These are phyloP conservation scores for Lates japonicus DNA, from an alignment of 2,797 vertebrate species.

Conservation along the genomic window DNA sequence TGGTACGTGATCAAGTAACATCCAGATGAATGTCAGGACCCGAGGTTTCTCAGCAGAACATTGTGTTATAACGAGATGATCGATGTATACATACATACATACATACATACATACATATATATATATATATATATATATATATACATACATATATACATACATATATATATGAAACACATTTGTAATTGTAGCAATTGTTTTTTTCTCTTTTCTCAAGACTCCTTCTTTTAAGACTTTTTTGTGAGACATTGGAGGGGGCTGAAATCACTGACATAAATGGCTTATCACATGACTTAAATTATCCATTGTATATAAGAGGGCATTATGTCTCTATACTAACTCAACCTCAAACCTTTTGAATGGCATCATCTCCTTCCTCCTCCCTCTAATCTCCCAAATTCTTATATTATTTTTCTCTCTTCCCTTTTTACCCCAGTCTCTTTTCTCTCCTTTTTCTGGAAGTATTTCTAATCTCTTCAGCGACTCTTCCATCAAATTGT, in stretches of 20 bases:
- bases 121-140: no score
- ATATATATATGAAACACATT: no score
- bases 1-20: no score
- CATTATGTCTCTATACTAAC: neutral
- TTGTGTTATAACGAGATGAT: no score
- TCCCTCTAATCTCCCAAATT: slow-evolving; percentile 50
- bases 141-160: no score
- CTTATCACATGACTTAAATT: neutral
- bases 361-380: slow-evolving; percentile 20
- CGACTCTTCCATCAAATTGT: slow-evolving; percentile 90
- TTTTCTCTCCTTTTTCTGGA: slow-evolving; percentile 59
- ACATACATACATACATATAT: no score
- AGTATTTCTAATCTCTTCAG: slow-evolving; percentile 85
- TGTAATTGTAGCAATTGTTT: neutral
- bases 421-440: slow-evolving; percentile 15
- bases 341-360: slow-evolving; percentile 36
- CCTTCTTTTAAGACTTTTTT: neutral
- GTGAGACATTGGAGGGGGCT: neutral
- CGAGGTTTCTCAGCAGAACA: no score
- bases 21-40: no score
- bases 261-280: neutral
- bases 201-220: neutral
- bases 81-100: no score
- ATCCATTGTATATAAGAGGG: slow-evolving; percentile 3
- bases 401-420: slow-evolving; percentile 33